Percentiles rank a stretch among this genome's conserved stretches.
phyloP scores from a whole-genome alignment of 2,113 vertebrate genomes.

The Hucho hucho region DNA sequence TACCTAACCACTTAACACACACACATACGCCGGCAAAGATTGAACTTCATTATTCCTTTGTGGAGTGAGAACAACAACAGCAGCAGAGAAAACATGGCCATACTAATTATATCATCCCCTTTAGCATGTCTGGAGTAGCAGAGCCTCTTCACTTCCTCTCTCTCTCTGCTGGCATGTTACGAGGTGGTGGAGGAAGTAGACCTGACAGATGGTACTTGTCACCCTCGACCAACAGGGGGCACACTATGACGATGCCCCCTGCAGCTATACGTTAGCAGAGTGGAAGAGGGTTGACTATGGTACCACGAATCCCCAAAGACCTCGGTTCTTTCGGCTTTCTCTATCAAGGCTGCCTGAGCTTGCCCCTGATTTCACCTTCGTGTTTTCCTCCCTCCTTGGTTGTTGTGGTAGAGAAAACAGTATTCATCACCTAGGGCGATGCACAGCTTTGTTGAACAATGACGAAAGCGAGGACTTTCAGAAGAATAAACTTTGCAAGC shows the following conservation, averaged over 20 bases:
- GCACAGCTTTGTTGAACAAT: slow-evolving; percentile 59
- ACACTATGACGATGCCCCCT: slow-evolving; percentile 25
- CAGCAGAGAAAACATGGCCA: not conserved
- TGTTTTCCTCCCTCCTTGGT: slow-evolving; percentile 10
- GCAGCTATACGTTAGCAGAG: no score
- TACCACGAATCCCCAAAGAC: slow-evolving; percentile 50
- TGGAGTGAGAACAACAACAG: slow-evolving; percentile 8
- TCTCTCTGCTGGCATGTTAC: no score
- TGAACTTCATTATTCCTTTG: slow-evolving; percentile 27
- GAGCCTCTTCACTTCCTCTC: no score
- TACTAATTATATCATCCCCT: slow-evolving; percentile 20
- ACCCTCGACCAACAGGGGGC: slow-evolving; percentile 44
- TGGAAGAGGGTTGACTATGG: slow-evolving; percentile 40
- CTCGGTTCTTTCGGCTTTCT: slow-evolving; percentile 4
- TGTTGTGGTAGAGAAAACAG: slow-evolving; percentile 54
- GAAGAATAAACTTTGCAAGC: slow-evolving; percentile 40
- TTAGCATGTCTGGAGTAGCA: slow-evolving; percentile 16
- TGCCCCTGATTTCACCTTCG: slow-evolving; percentile 54
- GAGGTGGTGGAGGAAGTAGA: not conserved
- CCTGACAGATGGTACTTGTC: not conserved
- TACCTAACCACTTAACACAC: slow-evolving; percentile 15
- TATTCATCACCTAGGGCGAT: slow-evolving; percentile 53
- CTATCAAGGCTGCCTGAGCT: slow-evolving; percentile 9
- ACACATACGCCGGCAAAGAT: not conserved
- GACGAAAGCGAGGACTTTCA: slow-evolving; percentile 46